Percentiles rank a stretch among this genome's conserved stretches.
Conservation (phyloP, 2,113 vertebrate genomes). For the Trichechus manatus region DNA sequence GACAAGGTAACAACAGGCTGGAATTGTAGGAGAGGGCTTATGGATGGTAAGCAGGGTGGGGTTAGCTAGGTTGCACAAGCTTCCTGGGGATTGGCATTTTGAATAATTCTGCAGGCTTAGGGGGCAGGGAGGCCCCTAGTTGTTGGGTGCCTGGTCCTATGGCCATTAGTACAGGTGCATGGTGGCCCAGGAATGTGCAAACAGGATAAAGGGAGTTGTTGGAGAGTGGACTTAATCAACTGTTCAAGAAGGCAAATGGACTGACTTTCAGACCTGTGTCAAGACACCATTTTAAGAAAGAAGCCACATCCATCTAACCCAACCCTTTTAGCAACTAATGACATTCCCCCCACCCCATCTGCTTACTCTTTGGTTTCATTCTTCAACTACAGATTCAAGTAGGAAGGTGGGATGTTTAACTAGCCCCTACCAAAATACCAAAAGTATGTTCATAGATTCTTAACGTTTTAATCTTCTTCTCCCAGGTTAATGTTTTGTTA, state of each 20-base stretch:
- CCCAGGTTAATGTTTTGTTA: constrained; percentile 48
- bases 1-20: neutral
- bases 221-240: neutral
- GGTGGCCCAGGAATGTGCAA: neutral
- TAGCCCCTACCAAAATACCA: neutral
- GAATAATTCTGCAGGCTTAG: neutral
- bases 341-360: neutral
- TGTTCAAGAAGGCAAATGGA: neutral
- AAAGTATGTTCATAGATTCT: neutral
- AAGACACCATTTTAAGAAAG: neutral
- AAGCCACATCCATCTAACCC: constrained; percentile 27
- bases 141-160: no score
- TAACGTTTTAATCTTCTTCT: constrained; percentile 15
- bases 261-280: neutral
- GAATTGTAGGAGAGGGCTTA: neutral
- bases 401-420: neutral
- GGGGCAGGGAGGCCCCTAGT: neutral
- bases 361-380: neutral
- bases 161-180: neutral
- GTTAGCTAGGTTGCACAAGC: neutral
- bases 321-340: constrained; percentile 13
- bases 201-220: neutral
- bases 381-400: neutral
- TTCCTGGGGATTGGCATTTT: neutral
- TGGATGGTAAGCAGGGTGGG: neutral